phyloP scores from a whole-genome alignment of 2,888 invertebrate genomes.

The Neria commutata region DNA sequence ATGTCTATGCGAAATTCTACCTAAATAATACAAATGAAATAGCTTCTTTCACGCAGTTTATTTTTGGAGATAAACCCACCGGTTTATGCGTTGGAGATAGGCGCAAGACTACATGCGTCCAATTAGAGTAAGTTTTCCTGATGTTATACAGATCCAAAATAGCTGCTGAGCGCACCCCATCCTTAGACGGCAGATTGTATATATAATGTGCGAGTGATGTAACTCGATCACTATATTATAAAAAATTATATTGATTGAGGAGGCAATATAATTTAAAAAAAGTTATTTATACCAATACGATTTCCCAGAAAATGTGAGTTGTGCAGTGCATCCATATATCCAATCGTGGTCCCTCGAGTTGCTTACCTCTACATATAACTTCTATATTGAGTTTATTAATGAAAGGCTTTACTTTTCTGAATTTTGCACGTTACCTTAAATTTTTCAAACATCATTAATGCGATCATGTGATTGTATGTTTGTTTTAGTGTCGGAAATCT shows the following conservation, averaged over 20 bases:
- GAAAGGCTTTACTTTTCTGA: too few species aligned
- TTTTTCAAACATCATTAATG: conserved; percentile 45
- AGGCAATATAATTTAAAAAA: not conserved
- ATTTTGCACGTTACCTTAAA: conserved; percentile 41
- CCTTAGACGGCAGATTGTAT: conserved; percentile 64
- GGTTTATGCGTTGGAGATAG: conserved; percentile 69
- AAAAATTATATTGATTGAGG: not conserved
- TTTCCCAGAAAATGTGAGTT: conserved; percentile 40
- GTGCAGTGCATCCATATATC: conserved; percentile 77
- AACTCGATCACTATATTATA: conserved; percentile 57
- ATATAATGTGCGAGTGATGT: conserved; percentile 67
- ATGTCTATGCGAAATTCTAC: conserved; percentile 70
- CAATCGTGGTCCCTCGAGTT: conserved; percentile 76
- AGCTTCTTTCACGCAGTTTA: not conserved
- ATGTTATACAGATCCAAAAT: conserved; percentile 69
- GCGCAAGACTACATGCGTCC: conserved; percentile 75
- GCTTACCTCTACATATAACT: conserved; percentile 68
- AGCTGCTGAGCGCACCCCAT: conserved; percentile 62
- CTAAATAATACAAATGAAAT: conserved; percentile 60
- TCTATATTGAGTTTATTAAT: too few species aligned
- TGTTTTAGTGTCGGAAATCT: conserved; percentile 45
- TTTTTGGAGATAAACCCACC: conserved; percentile 60
- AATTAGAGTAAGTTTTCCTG: conserved; percentile 64
- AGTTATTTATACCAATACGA: conserved; percentile 29
- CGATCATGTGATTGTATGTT: conserved; percentile 52